Conservation (phyloP, 2,797 vertebrate species). For the Leucoraja ocellata region DNA sequence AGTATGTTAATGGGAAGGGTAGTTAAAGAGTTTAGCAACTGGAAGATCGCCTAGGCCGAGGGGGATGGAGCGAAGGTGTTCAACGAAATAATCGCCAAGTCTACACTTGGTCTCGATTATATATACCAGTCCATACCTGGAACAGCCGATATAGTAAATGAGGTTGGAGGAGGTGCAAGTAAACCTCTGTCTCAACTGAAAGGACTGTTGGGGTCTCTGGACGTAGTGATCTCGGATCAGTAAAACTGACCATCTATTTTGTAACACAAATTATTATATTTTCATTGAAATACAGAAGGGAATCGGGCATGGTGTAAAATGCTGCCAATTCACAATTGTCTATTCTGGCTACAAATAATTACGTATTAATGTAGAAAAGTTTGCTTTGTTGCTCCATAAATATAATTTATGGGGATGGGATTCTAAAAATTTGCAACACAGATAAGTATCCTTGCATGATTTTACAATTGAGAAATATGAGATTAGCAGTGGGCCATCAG, state of each 20-base stretch:
- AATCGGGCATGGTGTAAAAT: neutral
- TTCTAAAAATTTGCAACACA: neutral
- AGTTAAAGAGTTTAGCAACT: too few species aligned
- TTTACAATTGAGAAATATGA: neutral
- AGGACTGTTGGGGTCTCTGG: too few species aligned
- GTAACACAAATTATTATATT: neutral
- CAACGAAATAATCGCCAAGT: too few species aligned
- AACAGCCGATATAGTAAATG: too few species aligned
- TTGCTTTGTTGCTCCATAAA: neutral
- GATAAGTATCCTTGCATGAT: neutral
- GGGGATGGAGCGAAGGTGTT: too few species aligned
- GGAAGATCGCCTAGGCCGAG: too few species aligned
- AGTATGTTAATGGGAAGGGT: too few species aligned
- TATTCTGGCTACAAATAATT: neutral
- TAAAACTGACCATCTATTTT: neutral
- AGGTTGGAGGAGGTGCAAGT: too few species aligned
- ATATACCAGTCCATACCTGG: too few species aligned
- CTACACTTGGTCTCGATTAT: too few species aligned
- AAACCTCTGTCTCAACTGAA: too few species aligned
- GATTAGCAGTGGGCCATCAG: neutral
- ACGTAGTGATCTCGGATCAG: too few species aligned
- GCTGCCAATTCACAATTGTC: neutral
- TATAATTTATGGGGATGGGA: neutral
- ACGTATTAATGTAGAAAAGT: neutral
- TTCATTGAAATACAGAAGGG: neutral